Base-by-base conservation (phyloP, 1,140 invertebrate genomes). In the Oncopodura yosiiana region DNA sequence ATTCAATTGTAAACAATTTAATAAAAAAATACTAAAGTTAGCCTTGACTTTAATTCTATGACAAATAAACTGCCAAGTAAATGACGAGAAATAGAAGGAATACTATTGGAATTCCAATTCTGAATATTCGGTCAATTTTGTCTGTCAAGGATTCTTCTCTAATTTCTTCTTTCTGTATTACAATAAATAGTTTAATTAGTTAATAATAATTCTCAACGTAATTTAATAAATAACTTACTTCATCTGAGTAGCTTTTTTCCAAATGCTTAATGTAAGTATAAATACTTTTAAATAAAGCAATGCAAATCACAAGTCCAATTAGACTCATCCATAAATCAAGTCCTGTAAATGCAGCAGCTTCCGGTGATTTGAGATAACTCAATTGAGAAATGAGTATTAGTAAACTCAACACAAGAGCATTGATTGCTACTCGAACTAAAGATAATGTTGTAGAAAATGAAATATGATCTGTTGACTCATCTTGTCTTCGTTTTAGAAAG, bases 261-360 rank as follows among this genome's bases (percentile, higher is more conserved):
- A 19, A 23, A 5, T 48, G 52, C 18, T n/a, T 8, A 11, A 46
- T 46, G 30, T 26, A 30, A 24, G 8, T 27, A 16, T 45, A 16
- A 34, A 56, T 24, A 32, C 43, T 53, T 41, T 50, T 48, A 27
- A 29, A 5, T 4, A 61, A 42, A 41, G 36, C 23, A 1, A 61
- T 9, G 36, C 53, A 49, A 24, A 50, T 16, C 9, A 36, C 26
- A 1, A 41, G 0, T 4, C 6, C 29, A 1, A 56, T 27, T 9
- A 49, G 0, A 29, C 24, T 42, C 14, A 56, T 48, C 58, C 58
- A 61, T 6, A 61, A 37, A 37, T 61, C 58, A 9, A 56, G 26
- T 16, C 38, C 58, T 19, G 53, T 61, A 18, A 61, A 37, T 0
- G 58, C 29, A 23, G 53, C 37, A 39, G 53, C 32, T n/a, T 18